These are phyloP conservation scores for Pomatorhinus ruficollis DNA, from an alignment of 2,113 vertebrate species.

Conservation along the genomic window DNA sequence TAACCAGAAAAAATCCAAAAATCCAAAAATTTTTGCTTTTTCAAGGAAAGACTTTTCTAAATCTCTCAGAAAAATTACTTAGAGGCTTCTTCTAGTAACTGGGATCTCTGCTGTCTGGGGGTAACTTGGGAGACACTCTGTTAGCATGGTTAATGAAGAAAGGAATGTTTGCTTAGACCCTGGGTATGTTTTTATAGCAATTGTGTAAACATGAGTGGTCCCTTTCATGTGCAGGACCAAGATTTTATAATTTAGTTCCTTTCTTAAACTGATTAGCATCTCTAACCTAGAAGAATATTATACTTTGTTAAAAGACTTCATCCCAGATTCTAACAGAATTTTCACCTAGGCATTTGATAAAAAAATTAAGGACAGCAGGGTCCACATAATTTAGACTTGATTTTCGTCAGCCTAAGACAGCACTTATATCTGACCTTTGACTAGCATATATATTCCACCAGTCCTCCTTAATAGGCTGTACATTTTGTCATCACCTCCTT, in stretches of 20 bases:
- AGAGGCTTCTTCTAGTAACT: neutral
- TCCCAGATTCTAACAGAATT: neutral
- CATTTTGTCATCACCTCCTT: neutral
- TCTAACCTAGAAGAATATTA: neutral
- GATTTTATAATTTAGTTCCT: neutral
- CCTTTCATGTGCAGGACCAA: neutral
- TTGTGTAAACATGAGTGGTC: neutral
- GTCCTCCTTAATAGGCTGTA: neutral
- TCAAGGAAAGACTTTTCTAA: neutral
- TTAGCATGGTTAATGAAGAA: neutral
- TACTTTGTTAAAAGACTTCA: neutral
- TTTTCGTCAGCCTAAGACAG: neutral
- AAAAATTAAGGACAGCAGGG: neutral
- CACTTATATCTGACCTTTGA: neutral
- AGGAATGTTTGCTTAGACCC: neutral
- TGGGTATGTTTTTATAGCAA: neutral
- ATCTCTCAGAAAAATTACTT: neutral
- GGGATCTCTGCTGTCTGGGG: neutral
- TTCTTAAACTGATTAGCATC: neutral
- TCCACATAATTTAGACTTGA: neutral
- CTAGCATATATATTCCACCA: neutral
- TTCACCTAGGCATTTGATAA: neutral
- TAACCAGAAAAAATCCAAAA: too few species aligned
- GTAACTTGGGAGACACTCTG: neutral
- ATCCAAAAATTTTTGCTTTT: neutral